Conservation (phyloP, 2,113 vertebrate genomes). For the Phalacrocorax aristotelis region DNA sequence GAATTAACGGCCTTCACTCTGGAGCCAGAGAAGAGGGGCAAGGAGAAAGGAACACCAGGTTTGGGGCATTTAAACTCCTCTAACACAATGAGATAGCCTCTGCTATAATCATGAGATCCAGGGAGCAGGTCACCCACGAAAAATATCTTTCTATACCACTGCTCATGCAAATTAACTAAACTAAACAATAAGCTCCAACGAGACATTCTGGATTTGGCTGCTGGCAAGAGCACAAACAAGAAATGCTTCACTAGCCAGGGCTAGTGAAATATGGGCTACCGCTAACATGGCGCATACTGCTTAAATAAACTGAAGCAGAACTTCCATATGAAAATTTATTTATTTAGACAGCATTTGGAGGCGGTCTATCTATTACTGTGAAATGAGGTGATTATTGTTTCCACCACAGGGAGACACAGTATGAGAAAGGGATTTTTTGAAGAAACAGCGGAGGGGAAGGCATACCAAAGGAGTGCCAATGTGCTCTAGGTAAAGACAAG, state of each 20-base stretch:
- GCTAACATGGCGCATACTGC: neutral
- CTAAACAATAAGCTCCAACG: neutral
- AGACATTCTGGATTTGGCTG: constrained; percentile 29
- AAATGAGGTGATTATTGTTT: neutral
- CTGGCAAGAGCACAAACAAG: constrained; percentile 38
- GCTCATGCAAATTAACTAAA: neutral
- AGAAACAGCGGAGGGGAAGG: neutral
- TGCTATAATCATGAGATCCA: neutral
- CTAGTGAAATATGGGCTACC: neutral
- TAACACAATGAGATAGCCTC: neutral
- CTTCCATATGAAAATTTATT: neutral
- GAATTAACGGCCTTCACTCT: neutral
- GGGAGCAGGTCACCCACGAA: neutral
- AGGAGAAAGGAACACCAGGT: neutral
- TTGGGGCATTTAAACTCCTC: neutral
- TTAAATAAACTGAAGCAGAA: constrained; percentile 1
- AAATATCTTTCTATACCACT: neutral
- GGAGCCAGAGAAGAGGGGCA: neutral
- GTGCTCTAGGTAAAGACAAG: neutral
- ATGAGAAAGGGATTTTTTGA: neutral
- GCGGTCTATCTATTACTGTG: neutral
- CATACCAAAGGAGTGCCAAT: neutral
- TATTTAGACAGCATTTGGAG: neutral
- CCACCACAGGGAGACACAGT: neutral
- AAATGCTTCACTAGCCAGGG: constrained; percentile 6